Evolutionary conservation across 2,797 vertebrate genomes (phyloP).

Genomic region (Melanotaenia boesemani): DNA sequence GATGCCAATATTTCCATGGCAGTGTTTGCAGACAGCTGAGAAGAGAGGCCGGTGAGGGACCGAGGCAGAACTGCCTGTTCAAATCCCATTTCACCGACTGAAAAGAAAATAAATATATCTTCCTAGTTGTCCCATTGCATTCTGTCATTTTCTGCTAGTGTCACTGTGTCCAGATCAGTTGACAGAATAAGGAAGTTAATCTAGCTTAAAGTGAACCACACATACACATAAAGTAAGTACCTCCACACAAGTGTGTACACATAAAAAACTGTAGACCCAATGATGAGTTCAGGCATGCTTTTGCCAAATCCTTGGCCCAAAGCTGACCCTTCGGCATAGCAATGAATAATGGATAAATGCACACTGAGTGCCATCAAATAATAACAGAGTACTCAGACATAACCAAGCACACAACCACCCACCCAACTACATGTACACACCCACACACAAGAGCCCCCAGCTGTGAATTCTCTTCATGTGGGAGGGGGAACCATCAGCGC

Average conservation of each 20-base stretch:
- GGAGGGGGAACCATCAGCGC: conserved; percentile 57
- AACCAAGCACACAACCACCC: conserved; percentile 53
- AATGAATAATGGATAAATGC: conserved; percentile 78
- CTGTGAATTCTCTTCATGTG: conserved; percentile 58
- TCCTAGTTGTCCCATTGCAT: conserved; percentile 49
- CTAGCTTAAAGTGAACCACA: conserved; percentile 45
- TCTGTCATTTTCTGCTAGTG: conserved; percentile 59
- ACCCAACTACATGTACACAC: conserved; percentile 18
- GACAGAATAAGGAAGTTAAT: conserved; percentile 52
- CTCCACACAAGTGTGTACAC: conserved; percentile 6
- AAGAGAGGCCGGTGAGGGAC: conserved; percentile 39
- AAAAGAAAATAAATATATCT: conserved; percentile 32
- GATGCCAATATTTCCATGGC: conserved; percentile 43
- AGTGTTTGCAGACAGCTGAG: conserved; percentile 35
- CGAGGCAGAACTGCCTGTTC: conserved; percentile 37
- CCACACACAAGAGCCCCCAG: conserved; percentile 50
- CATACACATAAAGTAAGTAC: not conserved
- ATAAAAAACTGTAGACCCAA: conserved; percentile 49
- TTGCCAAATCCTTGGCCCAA: conserved; percentile 69
- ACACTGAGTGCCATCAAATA: conserved; percentile 77
- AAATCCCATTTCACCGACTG: conserved; percentile 55
- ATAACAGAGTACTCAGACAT: conserved; percentile 74
- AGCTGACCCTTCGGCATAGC: conserved; percentile 67
- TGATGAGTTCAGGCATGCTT: conserved; percentile 55
- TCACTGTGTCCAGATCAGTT: conserved; percentile 52